Evolutionary conservation across 2,797 vertebrate species (phyloP).

Genomic region (Pristis pectinata): DNA sequence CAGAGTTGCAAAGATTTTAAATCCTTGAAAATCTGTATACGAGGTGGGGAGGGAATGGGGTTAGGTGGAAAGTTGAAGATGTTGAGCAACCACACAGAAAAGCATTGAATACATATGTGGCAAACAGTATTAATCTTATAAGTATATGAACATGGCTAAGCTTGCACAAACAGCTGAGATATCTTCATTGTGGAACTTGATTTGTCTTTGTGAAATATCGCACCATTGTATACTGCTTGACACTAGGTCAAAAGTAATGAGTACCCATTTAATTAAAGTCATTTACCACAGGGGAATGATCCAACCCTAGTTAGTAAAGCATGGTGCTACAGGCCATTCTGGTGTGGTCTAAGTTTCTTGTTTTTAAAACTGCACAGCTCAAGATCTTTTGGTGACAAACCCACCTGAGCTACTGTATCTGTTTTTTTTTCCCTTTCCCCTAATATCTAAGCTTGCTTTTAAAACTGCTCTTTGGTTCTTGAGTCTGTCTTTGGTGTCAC

Average conservation of each 20-base stretch:
- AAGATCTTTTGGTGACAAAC: background rate
- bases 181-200: background rate
- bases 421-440: too few relatives aligned
- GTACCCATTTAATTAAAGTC: background rate
- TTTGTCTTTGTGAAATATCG: background rate
- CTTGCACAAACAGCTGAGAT: background rate
- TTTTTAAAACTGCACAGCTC: background rate
- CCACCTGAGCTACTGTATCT: background rate
- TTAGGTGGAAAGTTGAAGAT: background rate
- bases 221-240: background rate
- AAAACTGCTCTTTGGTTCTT: background rate
- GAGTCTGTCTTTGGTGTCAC: too few relatives aligned
- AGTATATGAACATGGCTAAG: background rate
- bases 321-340: background rate
- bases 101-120: background rate
- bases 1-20: background rate
- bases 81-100: background rate
- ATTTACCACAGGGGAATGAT: background rate
- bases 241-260: background rate
- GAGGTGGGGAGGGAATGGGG: background rate
- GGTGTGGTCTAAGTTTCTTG: background rate
- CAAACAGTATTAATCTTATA: conserved; percentile 27
- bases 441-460: background rate
- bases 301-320: background rate
- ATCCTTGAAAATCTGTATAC: background rate